These are phyloP conservation scores for Phycodurus eques DNA, from an alignment of 2,113 vertebrate species.

Conservation along the genomic window DNA sequence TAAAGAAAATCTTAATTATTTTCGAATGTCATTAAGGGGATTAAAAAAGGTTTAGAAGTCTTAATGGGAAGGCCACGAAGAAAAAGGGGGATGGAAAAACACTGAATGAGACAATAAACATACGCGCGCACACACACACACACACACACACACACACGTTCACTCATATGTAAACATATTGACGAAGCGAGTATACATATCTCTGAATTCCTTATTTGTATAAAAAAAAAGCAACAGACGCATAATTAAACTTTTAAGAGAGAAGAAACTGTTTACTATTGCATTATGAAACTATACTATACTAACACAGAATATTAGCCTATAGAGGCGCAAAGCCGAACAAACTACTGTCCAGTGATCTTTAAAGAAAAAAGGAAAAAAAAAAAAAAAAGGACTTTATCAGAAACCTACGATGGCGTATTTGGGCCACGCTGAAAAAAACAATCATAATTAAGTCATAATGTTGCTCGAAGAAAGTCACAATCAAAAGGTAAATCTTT, in stretches of 20 bases:
- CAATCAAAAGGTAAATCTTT: neutral
- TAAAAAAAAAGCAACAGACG: slow-evolving; percentile 71
- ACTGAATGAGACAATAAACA: slow-evolving; percentile 25
- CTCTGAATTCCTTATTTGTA: slow-evolving; percentile 78
- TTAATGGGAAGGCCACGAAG: slow-evolving; percentile 42
- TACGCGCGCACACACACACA: slow-evolving; percentile 44
- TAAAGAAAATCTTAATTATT: slow-evolving; percentile 69
- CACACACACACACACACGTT: slow-evolving; percentile 56
- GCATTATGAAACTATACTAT: slow-evolving; percentile 74
- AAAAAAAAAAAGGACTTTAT: slow-evolving; percentile 68
- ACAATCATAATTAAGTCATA: neutral
- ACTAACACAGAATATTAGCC: slow-evolving; percentile 82
- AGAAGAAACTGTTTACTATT: slow-evolving; percentile 72
- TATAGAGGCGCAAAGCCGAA: slow-evolving; percentile 72
- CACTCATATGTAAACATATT: slow-evolving; percentile 53
- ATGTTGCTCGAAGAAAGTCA: neutral
- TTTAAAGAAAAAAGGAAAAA: slow-evolving; percentile 71
- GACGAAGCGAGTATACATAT: slow-evolving; percentile 74
- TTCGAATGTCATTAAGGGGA: slow-evolving; percentile 67
- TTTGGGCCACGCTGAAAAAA: neutral
- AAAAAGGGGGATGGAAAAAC: slow-evolving; percentile 22
- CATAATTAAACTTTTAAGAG: slow-evolving; percentile 77
- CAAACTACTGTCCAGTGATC: slow-evolving; percentile 79
- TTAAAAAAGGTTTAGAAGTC: slow-evolving; percentile 56
- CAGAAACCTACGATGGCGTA: slow-evolving; percentile 53